Evolutionary conservation across 2,888 invertebrate species (phyloP), one percentile per base, ranked within the genome.

Genomic region (Clunio marinus): DNA sequence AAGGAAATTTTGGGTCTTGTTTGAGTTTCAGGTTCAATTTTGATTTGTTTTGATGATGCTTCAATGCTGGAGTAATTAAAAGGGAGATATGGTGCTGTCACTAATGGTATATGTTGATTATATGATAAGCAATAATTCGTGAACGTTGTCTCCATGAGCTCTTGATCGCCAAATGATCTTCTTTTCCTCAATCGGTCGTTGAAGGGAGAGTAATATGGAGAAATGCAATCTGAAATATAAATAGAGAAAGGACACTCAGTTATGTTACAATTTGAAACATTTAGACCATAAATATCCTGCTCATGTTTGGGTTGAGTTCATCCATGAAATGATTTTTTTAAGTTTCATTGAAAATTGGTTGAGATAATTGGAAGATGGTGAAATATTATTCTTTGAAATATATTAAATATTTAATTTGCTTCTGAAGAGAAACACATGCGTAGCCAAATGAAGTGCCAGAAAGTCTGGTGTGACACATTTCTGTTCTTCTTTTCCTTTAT

Each of bases 1-100:
- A 84, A 84, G 0, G 84, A 83, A 35, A 84, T 75, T 72, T 82
- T 82, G 15, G 74, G 73, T 59, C 67, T 70, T 13, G 37, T 58
- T 13, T 20, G 32, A 17, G 65, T 58, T 45, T 63, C 28, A 27
- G 24, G 27, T 55, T 66, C 66, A 51, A 28, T 28, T 46, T 55
- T 66, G 7, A 32, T 24, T 15, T 28, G 32, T 22, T 55, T 15
- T n/a, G 28, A 1, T 20, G 22, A 8, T 13, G 22, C 8, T 17
- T 51, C 51, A 17, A 7, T 55, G 13, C 51, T 15, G 25, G 55
- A 51, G 35, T 46, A 32, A 32, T 51, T 66, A 4, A 55, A 24
- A 22, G 28, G 15, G 15, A 25, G 51, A 17, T 13, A 35, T 7
- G 51, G 22, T 22, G 66, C 7, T 17, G 66, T 5, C 13, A 20